Evolutionary conservation across 2,113 vertebrate species (phyloP), one percentile per base, ranked within the genome.

Genomic region (Leptobrachium leishanense): DNA sequence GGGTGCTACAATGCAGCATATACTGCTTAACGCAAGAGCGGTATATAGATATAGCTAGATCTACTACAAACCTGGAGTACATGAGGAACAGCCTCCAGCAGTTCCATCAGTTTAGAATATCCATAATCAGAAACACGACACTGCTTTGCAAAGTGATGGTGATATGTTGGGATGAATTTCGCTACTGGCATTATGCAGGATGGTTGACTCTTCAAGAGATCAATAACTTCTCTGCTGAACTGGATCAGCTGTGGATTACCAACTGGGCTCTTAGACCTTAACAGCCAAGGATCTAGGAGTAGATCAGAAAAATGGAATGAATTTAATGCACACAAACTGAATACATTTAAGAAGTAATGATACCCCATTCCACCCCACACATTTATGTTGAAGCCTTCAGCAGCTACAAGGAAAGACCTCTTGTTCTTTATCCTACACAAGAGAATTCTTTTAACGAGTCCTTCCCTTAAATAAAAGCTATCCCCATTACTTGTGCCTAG

Each of bases 71-170:
- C 98, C 90, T 99, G 97, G 40, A 99, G 85, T 0, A 99, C 98
- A 5, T 99, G 98, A 54, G 98, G 98, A 70, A 99, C 96, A 0
- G 96, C 96, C 90, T 98, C 98, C 15, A 99, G 88, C 6, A 99
- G 90, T 84, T 99, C 97, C 86, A 98, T 91, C 76, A 99, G 82
- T 82, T 96, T 98, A 15, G 96, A 94, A 85, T 95, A 99, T 1
- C 98, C 97, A 0, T 99, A 99, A 90, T 99, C 96, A 0, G 98
- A 98, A 57, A 99, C 98, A 0, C 97, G 90, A 83, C 98, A 99
- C 5, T 99, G 98, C 86, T 99, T 99, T 46, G 96, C 98, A 74
- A 98, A 99, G 85, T 99, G 96, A 81, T 99, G 96, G 67, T 99
- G 97, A 84, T 99, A 99, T 0, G 89, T 95, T 0, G 98, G 97